Base-by-base conservation (phyloP, 2,797 vertebrate species). In the Dendrocincla tyrannina region DNA sequence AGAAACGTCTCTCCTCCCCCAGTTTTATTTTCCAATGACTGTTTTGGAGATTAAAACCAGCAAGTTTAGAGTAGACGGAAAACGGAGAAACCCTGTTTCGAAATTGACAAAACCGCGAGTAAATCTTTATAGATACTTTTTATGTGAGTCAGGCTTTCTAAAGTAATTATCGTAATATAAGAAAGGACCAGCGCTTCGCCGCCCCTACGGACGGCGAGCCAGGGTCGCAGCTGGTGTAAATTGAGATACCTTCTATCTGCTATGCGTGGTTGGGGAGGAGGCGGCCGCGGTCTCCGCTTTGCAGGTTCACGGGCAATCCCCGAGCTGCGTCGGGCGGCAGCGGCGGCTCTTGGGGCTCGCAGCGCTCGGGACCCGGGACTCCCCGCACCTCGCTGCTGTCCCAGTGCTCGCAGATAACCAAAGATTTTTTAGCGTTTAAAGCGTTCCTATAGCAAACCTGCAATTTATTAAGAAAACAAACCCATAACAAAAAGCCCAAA, bases 101-200 rank as follows among this genome's bases (percentile, higher is more conserved):
- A 96, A 96, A 95, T 68, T 85, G 85, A 92, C 93, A 85, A 95
- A 96, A 93, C 95, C 79, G 37, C 93, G 89, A 92, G 81, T 93
- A 94, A 95, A 94, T 95, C 94, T 97, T 97, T 96, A 96, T 89
- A 85, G 95, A 93, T 86, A 60, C 53, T 91, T 96, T 89, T 93
- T 64, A 91, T 50, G 76, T 85, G 93, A 95, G 86, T 93, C 95
- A 88, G 85, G 83, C 91, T 95, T 97, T 96, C 96, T 78, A 67
- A 97, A 97, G 92, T 60, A 85, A 95, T 95, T 93, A 94, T 41
- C 53, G 52, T 91, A 96, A 96, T 74, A 3, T 22, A 95, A 86
- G 85, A 92, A 92, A 93, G 95, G 85, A 91, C 63, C 88, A 47
- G 95, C 47, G 7, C 93, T 93, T 77, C 75, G 32, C 93, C 41